Conservation (phyloP, 2,113 vertebrate species). For the Scopus umbretta region DNA sequence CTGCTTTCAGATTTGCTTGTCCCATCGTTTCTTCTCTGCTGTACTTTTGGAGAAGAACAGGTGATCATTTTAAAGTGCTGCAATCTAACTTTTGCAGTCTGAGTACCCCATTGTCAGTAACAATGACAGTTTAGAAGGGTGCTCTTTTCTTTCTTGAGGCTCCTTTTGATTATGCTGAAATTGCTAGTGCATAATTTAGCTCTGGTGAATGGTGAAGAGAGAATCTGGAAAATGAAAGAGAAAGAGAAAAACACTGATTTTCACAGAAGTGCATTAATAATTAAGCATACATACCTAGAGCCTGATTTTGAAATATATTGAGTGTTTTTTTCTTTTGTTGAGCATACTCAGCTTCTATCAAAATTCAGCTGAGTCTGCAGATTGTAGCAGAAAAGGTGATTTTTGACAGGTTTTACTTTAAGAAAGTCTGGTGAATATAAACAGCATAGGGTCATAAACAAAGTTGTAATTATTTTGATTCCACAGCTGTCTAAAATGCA, state of each 20-base stretch:
- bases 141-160: slow-evolving; percentile 1
- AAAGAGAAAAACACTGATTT: slow-evolving; percentile 13
- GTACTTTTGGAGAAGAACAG: background rate
- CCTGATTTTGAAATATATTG: background rate
- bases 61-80: background rate
- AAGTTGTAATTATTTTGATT: background rate
- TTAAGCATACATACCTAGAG: background rate
- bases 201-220: background rate
- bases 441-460: background rate
- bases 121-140: background rate
- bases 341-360: background rate
- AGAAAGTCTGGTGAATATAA: background rate
- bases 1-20: background rate
- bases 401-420: background rate
- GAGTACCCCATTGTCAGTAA: slow-evolving; percentile 19
- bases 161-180: slow-evolving; percentile 36
- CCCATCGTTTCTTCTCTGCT: background rate
- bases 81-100: background rate
- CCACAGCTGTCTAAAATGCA: background rate
- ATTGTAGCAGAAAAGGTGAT: background rate
- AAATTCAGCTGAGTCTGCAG: background rate
- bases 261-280: background rate
- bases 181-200: background rate
- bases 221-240: background rate
- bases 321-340: background rate